Evolutionary conservation across 2,797 vertebrate species (phyloP).

Genomic region (Antennarius maculatus): DNA sequence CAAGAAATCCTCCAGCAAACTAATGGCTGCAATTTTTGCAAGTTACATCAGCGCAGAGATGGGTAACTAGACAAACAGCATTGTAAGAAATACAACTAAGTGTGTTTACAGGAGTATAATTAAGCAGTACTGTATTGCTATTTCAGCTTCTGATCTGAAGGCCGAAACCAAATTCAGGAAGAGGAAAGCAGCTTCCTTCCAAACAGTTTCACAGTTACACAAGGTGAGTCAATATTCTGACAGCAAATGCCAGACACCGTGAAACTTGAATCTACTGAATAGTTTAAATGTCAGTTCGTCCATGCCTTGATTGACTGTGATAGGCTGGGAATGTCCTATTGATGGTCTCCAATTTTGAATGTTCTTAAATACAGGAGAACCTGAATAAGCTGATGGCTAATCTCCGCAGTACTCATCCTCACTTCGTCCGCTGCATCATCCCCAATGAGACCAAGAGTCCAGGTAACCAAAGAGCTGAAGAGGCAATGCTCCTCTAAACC

Average conservation of each 20-base stretch:
- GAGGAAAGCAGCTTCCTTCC: conserved; percentile 92
- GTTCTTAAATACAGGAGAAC: conserved; percentile 84
- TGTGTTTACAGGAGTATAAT: not conserved
- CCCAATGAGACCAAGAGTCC: conserved; percentile 90
- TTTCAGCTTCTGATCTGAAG: conserved; percentile 80
- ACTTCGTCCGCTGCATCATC: conserved; percentile 94
- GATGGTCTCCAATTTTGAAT: not conserved
- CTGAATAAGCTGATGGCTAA: conserved; percentile 94
- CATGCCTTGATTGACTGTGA: not conserved
- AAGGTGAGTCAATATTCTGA: conserved; percentile 80
- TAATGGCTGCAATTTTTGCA: conserved; percentile 89
- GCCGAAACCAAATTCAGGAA: conserved; percentile 88
- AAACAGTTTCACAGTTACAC: conserved; percentile 93
- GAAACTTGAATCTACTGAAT: too few species aligned
- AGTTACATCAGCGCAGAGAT: conserved; percentile 85
- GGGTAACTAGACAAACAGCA: conserved; percentile 64
- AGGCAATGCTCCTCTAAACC: not conserved
- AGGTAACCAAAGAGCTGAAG: conserved; percentile 24
- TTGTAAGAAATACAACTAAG: too few species aligned
- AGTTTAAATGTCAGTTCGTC: too few species aligned
- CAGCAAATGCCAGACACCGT: too few species aligned
- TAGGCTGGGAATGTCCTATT: not conserved
- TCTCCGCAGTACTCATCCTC: conserved; percentile 90
- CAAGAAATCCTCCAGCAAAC: conserved; percentile 92
- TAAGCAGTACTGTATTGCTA: not conserved